A percentile compares a stretch with the other conserved stretches of the same genome.
These are phyloP conservation scores for Ischnura elegans DNA, from an alignment of 2,888 invertebrate genomes.

Conservation along the genomic window DNA sequence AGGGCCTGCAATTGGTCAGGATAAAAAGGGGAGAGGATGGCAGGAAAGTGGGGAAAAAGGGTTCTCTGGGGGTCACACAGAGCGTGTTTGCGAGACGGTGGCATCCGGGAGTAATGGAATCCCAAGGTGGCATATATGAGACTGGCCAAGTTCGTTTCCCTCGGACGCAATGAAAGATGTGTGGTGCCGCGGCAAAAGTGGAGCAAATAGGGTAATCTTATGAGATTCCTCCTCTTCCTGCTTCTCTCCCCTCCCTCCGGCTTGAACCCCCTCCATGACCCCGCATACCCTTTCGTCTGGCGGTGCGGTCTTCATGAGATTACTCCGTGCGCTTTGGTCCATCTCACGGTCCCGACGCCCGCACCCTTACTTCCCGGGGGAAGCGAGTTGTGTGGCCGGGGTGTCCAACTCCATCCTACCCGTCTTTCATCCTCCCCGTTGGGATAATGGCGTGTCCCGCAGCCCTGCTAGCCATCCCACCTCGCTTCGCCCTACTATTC, in stretches of 20 bases:
- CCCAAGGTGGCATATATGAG: neutral
- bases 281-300: neutral
- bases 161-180: slow-evolving; percentile 31
- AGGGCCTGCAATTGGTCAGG: no score
- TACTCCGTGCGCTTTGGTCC: neutral
- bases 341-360: neutral
- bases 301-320: slow-evolving; percentile 20
- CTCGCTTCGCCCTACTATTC: neutral
- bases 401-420: neutral
- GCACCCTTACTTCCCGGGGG: neutral
- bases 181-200: neutral
- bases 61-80: neutral
- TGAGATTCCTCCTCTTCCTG: neutral
- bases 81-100: neutral
- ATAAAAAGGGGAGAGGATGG: no score
- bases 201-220: slow-evolving; percentile 18
- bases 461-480: neutral
- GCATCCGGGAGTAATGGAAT: neutral
- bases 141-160: neutral
- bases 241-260: neutral
- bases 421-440: neutral
- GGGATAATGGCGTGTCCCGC: neutral
- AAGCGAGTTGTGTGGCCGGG: neutral
- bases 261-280: neutral
- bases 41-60: neutral